A percentile compares a stretch with the other conserved stretches of the same genome.
Evolutionary conservation across 2,113 vertebrate species (phyloP).

Genomic region (Panthera uncia): DNA sequence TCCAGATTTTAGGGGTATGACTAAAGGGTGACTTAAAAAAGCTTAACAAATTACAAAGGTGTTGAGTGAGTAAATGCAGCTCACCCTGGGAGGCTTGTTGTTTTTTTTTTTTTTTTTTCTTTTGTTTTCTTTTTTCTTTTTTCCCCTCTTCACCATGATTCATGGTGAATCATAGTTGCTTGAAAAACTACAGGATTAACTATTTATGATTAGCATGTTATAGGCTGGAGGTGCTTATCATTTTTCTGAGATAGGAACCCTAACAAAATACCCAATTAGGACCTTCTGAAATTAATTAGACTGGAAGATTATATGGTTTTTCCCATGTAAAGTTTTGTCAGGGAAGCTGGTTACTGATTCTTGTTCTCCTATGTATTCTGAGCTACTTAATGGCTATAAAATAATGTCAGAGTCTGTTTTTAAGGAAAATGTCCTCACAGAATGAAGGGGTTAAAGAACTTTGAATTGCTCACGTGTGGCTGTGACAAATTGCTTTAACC

Average conservation of each 20-base stretch:
- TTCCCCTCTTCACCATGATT: not conserved
- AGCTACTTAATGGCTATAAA: conserved; percentile 4
- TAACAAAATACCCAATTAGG: not conserved
- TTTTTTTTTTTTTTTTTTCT: too few relatives aligned
- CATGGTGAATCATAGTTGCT: not conserved
- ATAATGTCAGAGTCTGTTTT: conserved; percentile 5
- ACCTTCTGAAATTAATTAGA: not conserved
- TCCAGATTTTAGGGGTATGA: not conserved
- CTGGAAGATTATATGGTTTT: not conserved
- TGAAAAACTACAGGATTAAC: conserved; percentile 13
- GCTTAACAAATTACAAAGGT: not conserved
- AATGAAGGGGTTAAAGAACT: conserved; percentile 14
- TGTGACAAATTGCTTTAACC: conserved; percentile 34
- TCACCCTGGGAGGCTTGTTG: not conserved
- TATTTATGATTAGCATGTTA: not conserved
- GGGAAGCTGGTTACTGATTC: not conserved
- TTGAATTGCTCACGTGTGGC: not conserved
- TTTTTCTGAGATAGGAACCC: not conserved
- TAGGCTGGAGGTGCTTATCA: not conserved
- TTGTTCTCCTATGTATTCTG: not conserved
- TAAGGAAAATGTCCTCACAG: conserved; percentile 35
- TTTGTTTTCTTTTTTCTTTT: not conserved
- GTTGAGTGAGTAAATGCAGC: not conserved
- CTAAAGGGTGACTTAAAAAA: not conserved
- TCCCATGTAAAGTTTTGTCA: not conserved